Evolutionary conservation across 2,888 invertebrate genomes (phyloP), one percentile per base, ranked within the genome.

Genomic region (Torymus texanus): DNA sequence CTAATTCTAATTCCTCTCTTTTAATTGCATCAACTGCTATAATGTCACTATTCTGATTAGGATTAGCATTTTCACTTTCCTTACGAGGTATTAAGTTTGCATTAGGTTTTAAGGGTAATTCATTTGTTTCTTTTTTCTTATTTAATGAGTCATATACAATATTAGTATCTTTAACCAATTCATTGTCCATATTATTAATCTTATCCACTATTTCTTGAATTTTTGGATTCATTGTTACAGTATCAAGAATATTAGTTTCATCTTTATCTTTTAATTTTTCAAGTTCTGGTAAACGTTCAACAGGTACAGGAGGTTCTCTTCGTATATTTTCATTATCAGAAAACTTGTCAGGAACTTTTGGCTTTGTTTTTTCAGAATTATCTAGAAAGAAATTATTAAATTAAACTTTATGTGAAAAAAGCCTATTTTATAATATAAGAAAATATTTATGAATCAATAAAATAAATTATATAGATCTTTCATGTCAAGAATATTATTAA

Each of bases 221-320:
- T 81, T 78, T 75, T 3, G 76, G 62, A 61, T 51, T 76, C 1
- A 68, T 68, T 88, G 89, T 79, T 29, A 63, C 63, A 0, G 90
- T 88, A 81, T 91, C 91, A 2, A 92, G 91, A n/a, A 91, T 91
- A 0, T 91, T 88, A 0, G 91, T 91, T 80, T 92, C 92, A 12
- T 84, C 2, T 56, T 85, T 83, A 12, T 89, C 86, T 61, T 87
- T 87, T 2, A 85, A 82, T 58, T 84, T 41, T 77, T 82, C 77
- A 67, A 63, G 59, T 84, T 83, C 10, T 85, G 82, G 53, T 75
- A 85, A 29, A 87, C 88, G 87, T 71, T 91, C 90, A 11, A 90
- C 88, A 29, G 89, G 90, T 51, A 90, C 85, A 4, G 90, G 90
- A 8, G 90, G 90, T 80, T 91, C 90, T 78, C 87, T 86, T 29